These are phyloP conservation scores for Capitulum mitella DNA, from an alignment of 2,888 invertebrate genomes.

Conservation along the genomic window DNA sequence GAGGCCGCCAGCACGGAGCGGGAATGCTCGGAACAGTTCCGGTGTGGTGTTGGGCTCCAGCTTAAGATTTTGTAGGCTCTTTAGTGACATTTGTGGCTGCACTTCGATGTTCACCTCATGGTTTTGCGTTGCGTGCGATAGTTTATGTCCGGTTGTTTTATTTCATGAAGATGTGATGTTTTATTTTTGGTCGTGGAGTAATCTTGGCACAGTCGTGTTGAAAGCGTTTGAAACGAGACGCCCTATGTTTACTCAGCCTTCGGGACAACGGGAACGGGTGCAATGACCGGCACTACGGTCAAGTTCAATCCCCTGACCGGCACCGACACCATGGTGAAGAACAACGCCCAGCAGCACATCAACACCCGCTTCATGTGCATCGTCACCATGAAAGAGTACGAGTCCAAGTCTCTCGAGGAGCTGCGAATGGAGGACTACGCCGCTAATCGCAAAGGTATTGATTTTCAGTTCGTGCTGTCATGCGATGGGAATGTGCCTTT, in stretches of 20 bases:
- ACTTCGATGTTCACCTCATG: no score
- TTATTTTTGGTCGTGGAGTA: neutral
- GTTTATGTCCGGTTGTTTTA: no score
- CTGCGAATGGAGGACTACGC: slow-evolving; percentile 86
- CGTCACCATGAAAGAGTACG: slow-evolving; percentile 61
- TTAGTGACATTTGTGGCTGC: no score
- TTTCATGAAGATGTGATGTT: no score
- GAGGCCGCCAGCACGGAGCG: no score
- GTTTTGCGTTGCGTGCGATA: no score
- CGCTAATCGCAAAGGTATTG: slow-evolving; percentile 82
- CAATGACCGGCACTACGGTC: slow-evolving; percentile 60
- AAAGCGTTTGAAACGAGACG: neutral
- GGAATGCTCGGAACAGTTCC: no score
- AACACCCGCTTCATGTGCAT: slow-evolving; percentile 73
- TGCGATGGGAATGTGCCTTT: no score
- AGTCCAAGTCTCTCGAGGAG: slow-evolving; percentile 88
- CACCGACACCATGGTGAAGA: slow-evolving; percentile 84
- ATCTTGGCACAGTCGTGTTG: neutral
- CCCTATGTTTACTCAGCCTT: slow-evolving; percentile 27
- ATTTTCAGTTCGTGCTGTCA: no score
- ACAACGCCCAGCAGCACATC: slow-evolving; percentile 73
- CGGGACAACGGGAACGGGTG: slow-evolving; percentile 41
- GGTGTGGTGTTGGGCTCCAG: no score
- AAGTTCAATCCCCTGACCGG: slow-evolving; percentile 60
- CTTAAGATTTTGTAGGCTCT: no score